Evolutionary conservation across 30 jellyfish, hydroid and myxozoan species (phyloP).

Genomic region (Mastigias papua): DNA sequence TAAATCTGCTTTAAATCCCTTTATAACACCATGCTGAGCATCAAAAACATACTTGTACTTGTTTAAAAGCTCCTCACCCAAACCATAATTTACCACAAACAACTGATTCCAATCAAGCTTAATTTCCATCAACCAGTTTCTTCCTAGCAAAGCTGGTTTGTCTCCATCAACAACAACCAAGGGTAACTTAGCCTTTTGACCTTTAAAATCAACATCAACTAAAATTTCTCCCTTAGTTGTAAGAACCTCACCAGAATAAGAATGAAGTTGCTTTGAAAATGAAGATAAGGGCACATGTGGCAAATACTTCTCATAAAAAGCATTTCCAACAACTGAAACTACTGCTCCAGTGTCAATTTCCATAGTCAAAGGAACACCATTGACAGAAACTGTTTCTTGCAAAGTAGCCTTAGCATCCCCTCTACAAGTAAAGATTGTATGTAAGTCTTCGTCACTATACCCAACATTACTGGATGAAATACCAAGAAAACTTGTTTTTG

Average conservation of each 20-base stretch:
- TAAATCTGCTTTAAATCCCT: slow-evolving; percentile 43
- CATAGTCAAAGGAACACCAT: slow-evolving; percentile 39
- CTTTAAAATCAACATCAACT: slow-evolving; percentile 43
- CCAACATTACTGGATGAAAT: slow-evolving; percentile 25
- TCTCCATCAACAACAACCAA: slow-evolving; percentile 52
- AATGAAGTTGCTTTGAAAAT: slow-evolving; percentile 26
- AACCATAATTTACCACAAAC: slow-evolving; percentile 29
- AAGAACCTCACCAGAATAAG: slow-evolving; percentile 50
- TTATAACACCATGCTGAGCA: slow-evolving; percentile 19
- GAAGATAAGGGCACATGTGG: slow-evolving; percentile 40
- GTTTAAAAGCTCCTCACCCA: slow-evolving; percentile 26
- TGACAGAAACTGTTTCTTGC: slow-evolving; percentile 36
- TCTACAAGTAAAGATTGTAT: slow-evolving; percentile 1
- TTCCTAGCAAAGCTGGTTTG: slow-evolving; percentile 43
- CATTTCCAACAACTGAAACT: slow-evolving; percentile 23
- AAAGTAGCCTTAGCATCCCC: background rate
- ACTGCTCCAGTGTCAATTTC: slow-evolving; percentile 65
- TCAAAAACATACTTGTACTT: background rate
- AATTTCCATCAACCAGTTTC: slow-evolving; percentile 21
- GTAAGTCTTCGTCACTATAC: slow-evolving; percentile 1
- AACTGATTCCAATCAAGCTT: slow-evolving; percentile 51
- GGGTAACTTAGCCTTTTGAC: slow-evolving; percentile 50
- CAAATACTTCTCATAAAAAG: slow-evolving; percentile 13
- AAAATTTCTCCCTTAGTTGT: slow-evolving; percentile 48
- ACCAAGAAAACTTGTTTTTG: slow-evolving; percentile 38